Conservation (phyloP, 2,113 vertebrate species). For the Thunnus maccoyii region DNA sequence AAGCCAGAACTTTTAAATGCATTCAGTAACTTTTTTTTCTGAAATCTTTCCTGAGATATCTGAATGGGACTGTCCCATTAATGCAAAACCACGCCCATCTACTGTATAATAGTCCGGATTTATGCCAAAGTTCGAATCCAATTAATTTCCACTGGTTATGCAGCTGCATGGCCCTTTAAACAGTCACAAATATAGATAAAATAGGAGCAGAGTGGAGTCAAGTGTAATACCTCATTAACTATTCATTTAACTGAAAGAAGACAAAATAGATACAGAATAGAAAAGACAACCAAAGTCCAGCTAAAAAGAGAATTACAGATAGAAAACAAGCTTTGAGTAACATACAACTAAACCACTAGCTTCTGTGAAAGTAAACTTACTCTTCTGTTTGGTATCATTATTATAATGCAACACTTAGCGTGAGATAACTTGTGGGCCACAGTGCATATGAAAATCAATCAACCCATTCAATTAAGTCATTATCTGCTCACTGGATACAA, state of each 20-base stretch:
- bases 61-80: conserved; percentile 31
- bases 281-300: background rate
- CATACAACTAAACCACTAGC: background rate
- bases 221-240: background rate
- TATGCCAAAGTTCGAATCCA: conserved; percentile 17
- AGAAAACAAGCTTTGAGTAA: background rate
- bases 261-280: background rate
- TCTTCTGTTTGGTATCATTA: too few species aligned
- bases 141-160: conserved; percentile 1
- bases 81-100: conserved; percentile 47
- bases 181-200: background rate
- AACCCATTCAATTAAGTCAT: background rate
- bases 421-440: background rate
- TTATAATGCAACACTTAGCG: background rate
- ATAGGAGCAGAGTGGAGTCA: background rate
- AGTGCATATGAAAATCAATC: background rate
- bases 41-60: conserved; percentile 15
- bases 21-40: conserved; percentile 16
- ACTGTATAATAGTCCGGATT: background rate
- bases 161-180: background rate
- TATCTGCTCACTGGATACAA: background rate
- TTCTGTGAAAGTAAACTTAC: background rate
- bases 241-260: background rate
- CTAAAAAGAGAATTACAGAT: background rate
- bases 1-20: conserved; percentile 17